A percentile compares a stretch with the other conserved stretches of the same genome.
These are phyloP conservation scores for Manis pentadactyla DNA, from an alignment of 2,797 vertebrate species.

Conservation along the genomic window DNA sequence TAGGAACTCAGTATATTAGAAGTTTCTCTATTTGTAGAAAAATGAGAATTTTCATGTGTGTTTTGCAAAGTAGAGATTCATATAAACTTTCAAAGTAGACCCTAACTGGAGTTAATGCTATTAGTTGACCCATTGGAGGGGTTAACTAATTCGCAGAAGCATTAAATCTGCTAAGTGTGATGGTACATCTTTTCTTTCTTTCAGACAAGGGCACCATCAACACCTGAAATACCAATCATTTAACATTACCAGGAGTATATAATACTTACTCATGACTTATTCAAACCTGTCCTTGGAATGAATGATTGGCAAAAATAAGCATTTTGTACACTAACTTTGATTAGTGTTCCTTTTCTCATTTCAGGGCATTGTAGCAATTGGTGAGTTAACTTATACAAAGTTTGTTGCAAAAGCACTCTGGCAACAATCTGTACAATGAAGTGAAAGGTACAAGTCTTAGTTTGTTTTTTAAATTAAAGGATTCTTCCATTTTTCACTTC, in stretches of 20 bases:
- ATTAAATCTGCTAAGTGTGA: neutral
- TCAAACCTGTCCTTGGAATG: neutral
- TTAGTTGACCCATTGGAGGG: neutral
- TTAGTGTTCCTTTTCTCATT: constrained; percentile 39
- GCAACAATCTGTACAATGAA: neutral
- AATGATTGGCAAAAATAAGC: neutral
- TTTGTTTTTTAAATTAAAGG: constrained; percentile 15
- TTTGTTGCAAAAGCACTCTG: neutral
- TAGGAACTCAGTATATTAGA: neutral
- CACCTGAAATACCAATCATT: neutral
- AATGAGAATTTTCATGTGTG: constrained; percentile 15
- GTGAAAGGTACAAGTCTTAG: neutral
- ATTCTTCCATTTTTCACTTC: neutral
- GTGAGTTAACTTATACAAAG: neutral
- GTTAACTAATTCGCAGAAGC: neutral
- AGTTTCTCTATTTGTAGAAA: neutral
- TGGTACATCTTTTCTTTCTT: neutral
- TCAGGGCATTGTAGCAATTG: neutral
- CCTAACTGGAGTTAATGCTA: neutral
- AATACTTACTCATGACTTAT: neutral
- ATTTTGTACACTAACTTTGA: neutral
- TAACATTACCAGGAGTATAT: neutral
- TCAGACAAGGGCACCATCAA: neutral
- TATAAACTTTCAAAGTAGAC: neutral
- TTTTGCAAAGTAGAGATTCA: constrained; percentile 17